These are phyloP conservation scores for Drosophila nasuta DNA, from an alignment of 1,140 invertebrate species.

Conservation along the genomic window DNA sequence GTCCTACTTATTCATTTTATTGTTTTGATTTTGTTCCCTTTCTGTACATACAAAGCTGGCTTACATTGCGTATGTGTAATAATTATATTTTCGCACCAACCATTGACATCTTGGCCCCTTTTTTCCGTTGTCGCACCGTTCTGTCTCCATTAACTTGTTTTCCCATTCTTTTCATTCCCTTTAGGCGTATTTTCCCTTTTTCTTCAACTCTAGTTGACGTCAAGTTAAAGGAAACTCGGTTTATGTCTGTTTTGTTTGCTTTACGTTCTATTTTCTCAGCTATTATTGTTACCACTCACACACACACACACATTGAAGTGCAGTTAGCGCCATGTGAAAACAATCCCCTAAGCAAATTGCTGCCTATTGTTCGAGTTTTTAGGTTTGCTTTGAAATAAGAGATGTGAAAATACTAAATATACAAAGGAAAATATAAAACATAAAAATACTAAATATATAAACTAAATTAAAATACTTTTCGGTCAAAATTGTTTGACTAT, in stretches of 20 bases:
- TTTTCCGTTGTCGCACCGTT: not conserved
- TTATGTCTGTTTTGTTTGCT: constrained; percentile 11
- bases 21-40: not conserved
- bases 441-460: too few species aligned
- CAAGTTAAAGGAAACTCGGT: constrained; percentile 28
- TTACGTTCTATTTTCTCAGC: constrained; percentile 19
- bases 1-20: not conserved
- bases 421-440: not conserved
- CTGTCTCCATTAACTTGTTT: not conserved
- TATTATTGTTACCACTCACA: constrained; percentile 22
- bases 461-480: too few species aligned
- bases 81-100: constrained; percentile 10
- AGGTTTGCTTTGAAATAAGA: not conserved
- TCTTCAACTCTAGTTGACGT: constrained; percentile 18
- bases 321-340: constrained; percentile 46
- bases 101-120: constrained; percentile 39
- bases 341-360: not conserved
- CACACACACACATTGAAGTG: constrained; percentile 10
- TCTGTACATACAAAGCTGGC: not conserved
- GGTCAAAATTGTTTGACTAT: not conserved
- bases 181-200: not conserved
- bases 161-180: too few species aligned
- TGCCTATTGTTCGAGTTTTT: constrained; percentile 2
- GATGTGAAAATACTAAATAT: not conserved
- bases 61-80: constrained; percentile 29